A percentile compares a stretch with the other conserved stretches of the same genome.
These are phyloP conservation scores for Chelonoidis abingdonii DNA, from an alignment of 2,113 vertebrate genomes.

Conservation along the genomic window DNA sequence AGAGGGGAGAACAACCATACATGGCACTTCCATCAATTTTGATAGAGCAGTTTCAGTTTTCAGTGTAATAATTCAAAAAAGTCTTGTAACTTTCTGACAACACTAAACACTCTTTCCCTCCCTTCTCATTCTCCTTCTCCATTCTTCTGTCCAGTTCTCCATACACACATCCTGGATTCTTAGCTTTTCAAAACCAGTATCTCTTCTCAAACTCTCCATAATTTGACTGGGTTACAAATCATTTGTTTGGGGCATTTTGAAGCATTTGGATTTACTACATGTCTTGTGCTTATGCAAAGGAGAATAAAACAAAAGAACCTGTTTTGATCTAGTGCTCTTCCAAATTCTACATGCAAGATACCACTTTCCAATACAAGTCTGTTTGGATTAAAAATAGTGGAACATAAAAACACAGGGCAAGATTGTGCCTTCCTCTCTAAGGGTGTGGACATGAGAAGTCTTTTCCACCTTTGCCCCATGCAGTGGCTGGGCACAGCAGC, in stretches of 20 bases:
- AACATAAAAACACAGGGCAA: background rate
- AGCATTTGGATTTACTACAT: background rate
- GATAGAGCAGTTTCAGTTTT: slow-evolving; percentile 44
- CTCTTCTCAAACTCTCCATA: slow-evolving; percentile 13
- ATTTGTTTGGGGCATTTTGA: background rate
- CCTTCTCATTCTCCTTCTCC: background rate
- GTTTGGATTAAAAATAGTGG: background rate
- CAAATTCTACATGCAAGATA: slow-evolving; percentile 16
- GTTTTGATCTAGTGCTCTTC: background rate
- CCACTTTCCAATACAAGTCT: background rate
- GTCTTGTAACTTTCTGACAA: background rate
- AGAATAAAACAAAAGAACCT: background rate
- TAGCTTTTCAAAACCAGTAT: background rate
- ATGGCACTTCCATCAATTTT: slow-evolving; percentile 24
- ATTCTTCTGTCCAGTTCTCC: slow-evolving; percentile 12
- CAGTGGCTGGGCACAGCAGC: background rate
- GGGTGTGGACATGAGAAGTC: background rate
- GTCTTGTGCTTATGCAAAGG: background rate
- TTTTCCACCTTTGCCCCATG: background rate
- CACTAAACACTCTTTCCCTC: background rate
- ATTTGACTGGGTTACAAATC: background rate
- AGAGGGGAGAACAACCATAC: background rate
- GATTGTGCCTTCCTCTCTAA: background rate
- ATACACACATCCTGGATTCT: background rate
- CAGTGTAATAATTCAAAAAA: slow-evolving; percentile 33